Conservation (phyloP, 1,140 invertebrate species). For the Aphis craccivora region DNA sequence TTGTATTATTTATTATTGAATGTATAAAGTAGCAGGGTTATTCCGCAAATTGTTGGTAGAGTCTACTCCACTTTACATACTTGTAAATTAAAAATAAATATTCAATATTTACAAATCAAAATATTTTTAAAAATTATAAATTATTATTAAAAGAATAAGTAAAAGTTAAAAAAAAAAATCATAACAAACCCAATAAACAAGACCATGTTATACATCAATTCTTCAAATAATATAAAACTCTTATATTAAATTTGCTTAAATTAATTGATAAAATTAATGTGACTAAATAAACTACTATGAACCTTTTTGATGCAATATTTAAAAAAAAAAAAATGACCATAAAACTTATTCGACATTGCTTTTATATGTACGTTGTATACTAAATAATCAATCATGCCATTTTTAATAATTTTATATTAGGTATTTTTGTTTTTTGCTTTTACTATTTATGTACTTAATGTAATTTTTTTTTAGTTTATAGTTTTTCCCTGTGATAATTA, state of each 20-base stretch:
- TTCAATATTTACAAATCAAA: neutral
- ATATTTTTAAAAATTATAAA: no score
- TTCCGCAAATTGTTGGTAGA: neutral
- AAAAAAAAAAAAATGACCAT: neutral
- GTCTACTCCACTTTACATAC: neutral
- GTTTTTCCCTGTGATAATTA: slow-evolving; percentile 13
- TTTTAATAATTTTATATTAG: neutral
- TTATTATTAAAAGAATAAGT: neutral
- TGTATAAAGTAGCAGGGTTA: neutral
- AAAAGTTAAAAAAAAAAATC: neutral
- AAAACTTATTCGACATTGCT: neutral
- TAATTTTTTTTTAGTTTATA: neutral
- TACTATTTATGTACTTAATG: neutral
- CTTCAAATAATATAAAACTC: no score
- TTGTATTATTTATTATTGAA: neutral
- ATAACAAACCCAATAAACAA: neutral
- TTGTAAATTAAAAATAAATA: slow-evolving; percentile 12
- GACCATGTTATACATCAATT: no score
- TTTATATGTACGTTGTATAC: neutral
- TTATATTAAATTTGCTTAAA: neutral
- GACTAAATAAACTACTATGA: neutral
- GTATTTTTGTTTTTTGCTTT: neutral
- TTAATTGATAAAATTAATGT: neutral
- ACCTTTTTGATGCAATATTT: neutral
- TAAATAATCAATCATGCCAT: neutral